Conservation (phyloP, 2,797 vertebrate species). For the Furcifer pardalis region DNA sequence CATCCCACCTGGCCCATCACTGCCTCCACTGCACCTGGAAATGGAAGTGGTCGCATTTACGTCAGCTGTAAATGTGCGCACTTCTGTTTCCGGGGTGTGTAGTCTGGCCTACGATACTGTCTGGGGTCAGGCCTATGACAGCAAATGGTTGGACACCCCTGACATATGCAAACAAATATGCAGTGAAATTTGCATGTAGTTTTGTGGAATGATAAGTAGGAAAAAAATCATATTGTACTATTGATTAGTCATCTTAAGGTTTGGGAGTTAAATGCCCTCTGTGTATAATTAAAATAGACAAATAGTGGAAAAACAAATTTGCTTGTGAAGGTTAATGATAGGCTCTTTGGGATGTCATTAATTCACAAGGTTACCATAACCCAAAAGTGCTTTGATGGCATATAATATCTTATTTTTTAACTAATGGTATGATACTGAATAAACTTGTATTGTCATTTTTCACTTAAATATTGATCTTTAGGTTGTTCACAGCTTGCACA, state of each 20-base stretch:
- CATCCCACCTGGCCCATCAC: too few species aligned
- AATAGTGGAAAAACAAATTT: background rate
- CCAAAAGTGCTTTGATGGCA: too few species aligned
- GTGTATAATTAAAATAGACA: background rate
- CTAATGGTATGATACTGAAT: background rate
- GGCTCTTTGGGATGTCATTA: background rate
- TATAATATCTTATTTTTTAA: background rate
- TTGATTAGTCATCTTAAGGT: too few species aligned
- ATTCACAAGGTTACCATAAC: too few species aligned
- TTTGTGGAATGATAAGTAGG: background rate
- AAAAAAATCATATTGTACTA: too few species aligned
- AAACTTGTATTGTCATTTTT: background rate
- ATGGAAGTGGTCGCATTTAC: too few species aligned
- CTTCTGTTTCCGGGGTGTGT: too few species aligned
- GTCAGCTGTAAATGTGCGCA: too few species aligned
- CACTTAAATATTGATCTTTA: constrained; percentile 9
- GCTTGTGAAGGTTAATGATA: background rate
- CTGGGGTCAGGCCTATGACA: too few species aligned
- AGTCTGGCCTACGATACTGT: too few species aligned
- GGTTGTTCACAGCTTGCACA: background rate
- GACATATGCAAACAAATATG: background rate
- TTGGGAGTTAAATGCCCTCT: background rate
- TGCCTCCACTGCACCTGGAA: too few species aligned
- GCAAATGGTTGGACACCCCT: too few species aligned
- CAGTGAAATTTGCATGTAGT: background rate